Percentiles rank a stretch among this genome's conserved stretches.
These are phyloP conservation scores for Erebia palarica DNA, from an alignment of 2,888 invertebrate genomes.

Conservation along the genomic window DNA sequence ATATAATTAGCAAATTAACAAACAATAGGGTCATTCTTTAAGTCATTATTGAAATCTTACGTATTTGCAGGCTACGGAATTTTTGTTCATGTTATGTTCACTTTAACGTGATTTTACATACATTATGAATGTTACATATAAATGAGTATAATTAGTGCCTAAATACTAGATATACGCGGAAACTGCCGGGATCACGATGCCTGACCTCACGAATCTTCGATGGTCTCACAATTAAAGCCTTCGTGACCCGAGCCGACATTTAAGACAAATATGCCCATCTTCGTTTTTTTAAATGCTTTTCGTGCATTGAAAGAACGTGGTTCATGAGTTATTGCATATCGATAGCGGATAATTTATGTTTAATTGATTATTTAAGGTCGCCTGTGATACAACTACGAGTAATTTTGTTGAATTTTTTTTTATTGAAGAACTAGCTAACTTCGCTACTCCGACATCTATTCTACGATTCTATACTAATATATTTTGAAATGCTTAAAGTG, in stretches of 20 bases:
- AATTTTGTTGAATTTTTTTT: too few species aligned
- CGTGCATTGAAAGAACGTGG: constrained; percentile 12
- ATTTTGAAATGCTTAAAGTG: too few species aligned
- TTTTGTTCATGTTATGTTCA: too few species aligned
- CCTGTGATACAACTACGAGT: neutral
- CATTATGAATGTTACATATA: too few species aligned
- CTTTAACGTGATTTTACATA: too few species aligned
- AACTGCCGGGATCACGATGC: constrained; percentile 48
- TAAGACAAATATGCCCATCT: constrained; percentile 43
- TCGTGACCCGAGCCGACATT: constrained; percentile 63
- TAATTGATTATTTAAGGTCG: constrained; percentile 5
- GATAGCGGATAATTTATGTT: neutral
- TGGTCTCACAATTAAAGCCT: constrained; percentile 54
- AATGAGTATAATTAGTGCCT: neutral
- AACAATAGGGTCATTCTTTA: constrained; percentile 4
- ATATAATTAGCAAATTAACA: neutral
- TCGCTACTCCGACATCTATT: too few species aligned
- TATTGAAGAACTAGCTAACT: too few species aligned
- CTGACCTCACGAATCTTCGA: constrained; percentile 64
- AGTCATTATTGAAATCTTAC: neutral
- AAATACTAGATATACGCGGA: constrained; percentile 14
- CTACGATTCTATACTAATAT: too few species aligned
- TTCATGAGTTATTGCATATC: constrained; percentile 12
- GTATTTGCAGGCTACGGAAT: too few species aligned
- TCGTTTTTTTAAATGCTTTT: constrained; percentile 13